phyloP scores from a whole-genome alignment of 2,888 invertebrate genomes.

The Elysia crispata region DNA sequence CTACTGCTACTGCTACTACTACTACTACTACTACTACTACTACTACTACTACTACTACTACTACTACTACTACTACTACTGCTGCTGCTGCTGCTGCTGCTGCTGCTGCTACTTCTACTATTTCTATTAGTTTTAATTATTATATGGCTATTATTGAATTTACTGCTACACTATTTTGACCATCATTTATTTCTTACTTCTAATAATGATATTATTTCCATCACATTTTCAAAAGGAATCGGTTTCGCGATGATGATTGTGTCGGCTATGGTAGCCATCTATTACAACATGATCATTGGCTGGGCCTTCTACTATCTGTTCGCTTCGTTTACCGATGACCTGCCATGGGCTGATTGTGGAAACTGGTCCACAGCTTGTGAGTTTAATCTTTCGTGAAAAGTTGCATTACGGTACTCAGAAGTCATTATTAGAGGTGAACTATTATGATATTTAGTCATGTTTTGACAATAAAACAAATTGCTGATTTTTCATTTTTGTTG shows the following conservation, averaged over 20 bases:
- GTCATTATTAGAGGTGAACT: neutral
- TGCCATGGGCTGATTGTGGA: slow-evolving; percentile 68
- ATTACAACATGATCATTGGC: slow-evolving; percentile 71
- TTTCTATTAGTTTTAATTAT: no score
- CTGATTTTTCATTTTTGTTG: no score
- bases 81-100: no score
- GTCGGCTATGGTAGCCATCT: slow-evolving; percentile 64
- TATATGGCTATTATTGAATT: no score
- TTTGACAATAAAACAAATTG: neutral
- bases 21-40: slow-evolving; percentile 25
- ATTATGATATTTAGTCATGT: neutral
- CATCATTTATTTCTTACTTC: no score
- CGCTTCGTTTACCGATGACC: slow-evolving; percentile 64
- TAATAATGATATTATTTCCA: neutral
- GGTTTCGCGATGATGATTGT: slow-evolving; percentile 68
- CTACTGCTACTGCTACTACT: slow-evolving; percentile 24
- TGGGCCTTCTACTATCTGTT: slow-evolving; percentile 65
- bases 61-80: slow-evolving; percentile 6
- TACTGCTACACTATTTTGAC: no score
- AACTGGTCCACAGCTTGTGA: slow-evolving; percentile 65
- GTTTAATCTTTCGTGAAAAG: slow-evolving; percentile 30
- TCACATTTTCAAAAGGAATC: slow-evolving; percentile 55
- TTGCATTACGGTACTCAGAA: no score
- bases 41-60: slow-evolving; percentile 14
- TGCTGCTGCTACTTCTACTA: neutral